A percentile compares a stretch with the other conserved stretches of the same genome.
Conservation (phyloP, 2,888 invertebrate genomes). For the Lasioglossum oenotherae region DNA sequence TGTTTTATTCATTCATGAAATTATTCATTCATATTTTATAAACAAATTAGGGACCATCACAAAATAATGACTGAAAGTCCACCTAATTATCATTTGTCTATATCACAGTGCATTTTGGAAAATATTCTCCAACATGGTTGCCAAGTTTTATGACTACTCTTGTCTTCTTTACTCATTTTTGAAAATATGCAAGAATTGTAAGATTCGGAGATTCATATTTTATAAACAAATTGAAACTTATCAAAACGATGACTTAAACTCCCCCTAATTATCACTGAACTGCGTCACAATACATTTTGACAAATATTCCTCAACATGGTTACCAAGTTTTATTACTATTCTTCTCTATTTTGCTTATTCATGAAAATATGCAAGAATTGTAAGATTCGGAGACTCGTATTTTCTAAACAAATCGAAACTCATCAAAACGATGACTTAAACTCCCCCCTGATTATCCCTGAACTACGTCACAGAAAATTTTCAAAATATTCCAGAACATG, state of each 20-base stretch:
- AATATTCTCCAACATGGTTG: no score
- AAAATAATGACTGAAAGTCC: neutral
- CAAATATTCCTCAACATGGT: neutral
- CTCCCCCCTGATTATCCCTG: neutral
- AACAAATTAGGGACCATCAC: neutral
- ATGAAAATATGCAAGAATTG: neutral
- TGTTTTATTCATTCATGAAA: neutral
- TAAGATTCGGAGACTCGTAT: neutral
- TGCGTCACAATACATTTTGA: neutral
- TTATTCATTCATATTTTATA: no score
- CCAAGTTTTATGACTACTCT: no score
- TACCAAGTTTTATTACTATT: neutral
- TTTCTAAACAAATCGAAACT: neutral
- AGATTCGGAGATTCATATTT: neutral
- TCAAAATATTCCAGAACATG: fast-evolving
- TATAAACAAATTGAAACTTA: neutral
- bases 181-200: neutral
- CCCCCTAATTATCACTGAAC: neutral
- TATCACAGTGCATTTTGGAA: neutral
- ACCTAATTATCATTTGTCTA: neutral
- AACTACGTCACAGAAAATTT: neutral
- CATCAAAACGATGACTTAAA: neutral
- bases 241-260: no score
- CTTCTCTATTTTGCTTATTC: neutral
- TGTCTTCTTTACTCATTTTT: neutral